These are phyloP conservation scores for Amphibalanus amphitrite DNA, from an alignment of 1,140 invertebrate species.

Conservation along the genomic window DNA sequence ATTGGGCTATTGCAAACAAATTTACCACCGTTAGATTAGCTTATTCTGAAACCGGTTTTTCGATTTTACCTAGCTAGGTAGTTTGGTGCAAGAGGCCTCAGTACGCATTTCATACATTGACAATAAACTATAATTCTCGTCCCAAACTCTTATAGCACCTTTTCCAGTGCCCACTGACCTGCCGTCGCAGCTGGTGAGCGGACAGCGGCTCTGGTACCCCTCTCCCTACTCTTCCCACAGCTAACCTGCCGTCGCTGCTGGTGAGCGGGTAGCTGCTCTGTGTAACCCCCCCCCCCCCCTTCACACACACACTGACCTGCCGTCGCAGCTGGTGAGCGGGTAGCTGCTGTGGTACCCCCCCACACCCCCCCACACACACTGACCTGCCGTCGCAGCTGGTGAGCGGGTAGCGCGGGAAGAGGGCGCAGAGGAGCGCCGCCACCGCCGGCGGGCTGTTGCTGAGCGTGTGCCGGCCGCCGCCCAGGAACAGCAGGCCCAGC, in stretches of 20 bases:
- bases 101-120: too few species aligned
- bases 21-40: too few species aligned
- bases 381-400: constrained; percentile 59
- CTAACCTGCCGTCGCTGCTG: constrained; percentile 54
- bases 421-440: constrained; percentile 72
- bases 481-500: constrained; percentile 76
- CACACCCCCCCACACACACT: constrained; percentile 24
- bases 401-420: constrained; percentile 92
- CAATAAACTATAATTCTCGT: too few species aligned
- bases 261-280: constrained; percentile 83
- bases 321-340: constrained; percentile 82
- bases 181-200: constrained; percentile 75
- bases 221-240: too few species aligned
- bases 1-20: too few species aligned
- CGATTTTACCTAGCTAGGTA: too few species aligned
- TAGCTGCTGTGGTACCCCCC: constrained; percentile 59
- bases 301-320: constrained; percentile 22
- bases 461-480: constrained; percentile 76
- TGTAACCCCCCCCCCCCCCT: too few species aligned
- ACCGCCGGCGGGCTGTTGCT: constrained; percentile 64
- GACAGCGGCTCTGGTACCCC: too few species aligned
- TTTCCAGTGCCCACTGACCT: too few species aligned
- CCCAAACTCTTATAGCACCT: too few species aligned
- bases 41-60: too few species aligned
- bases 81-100: too few species aligned